Conservation (phyloP, 2,797 vertebrate species). For the Acropternis orthonyx region DNA sequence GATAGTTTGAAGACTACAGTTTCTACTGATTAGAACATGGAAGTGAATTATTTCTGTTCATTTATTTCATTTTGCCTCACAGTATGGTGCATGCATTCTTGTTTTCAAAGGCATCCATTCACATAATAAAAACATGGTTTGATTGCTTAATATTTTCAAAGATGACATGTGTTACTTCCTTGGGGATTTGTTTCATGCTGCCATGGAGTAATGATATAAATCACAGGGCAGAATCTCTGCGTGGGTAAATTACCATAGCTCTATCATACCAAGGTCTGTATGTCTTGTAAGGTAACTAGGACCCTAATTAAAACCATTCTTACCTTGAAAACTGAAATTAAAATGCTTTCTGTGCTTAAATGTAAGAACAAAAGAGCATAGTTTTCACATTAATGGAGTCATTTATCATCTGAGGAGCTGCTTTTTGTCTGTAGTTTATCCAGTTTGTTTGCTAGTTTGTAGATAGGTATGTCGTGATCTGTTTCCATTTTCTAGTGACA, state of each 20-base stretch:
- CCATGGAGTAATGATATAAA: slow-evolving; percentile 39
- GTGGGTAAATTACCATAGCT: neutral
- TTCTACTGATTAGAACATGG: slow-evolving; percentile 83
- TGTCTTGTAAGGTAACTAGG: neutral
- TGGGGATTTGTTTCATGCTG: slow-evolving; percentile 42
- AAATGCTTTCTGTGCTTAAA: slow-evolving; percentile 9
- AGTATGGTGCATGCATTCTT: slow-evolving; percentile 12
- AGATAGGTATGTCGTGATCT: neutral
- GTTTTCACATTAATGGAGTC: neutral
- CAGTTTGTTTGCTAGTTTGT: neutral
- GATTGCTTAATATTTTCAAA: slow-evolving; percentile 66
- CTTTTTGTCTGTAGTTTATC: neutral
- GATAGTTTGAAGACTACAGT: slow-evolving; percentile 31
- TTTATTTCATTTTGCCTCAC: slow-evolving; percentile 58
- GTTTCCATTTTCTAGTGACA: neutral
- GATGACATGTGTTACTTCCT: slow-evolving; percentile 43
- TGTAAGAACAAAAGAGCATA: neutral
- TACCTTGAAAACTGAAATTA: slow-evolving; percentile 22
- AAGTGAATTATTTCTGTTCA: slow-evolving; percentile 85
- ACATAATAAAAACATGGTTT: slow-evolving; percentile 48
- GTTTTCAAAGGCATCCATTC: slow-evolving; percentile 42
- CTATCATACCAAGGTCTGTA: neutral
- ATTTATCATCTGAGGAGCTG: neutral
- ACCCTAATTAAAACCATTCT: slow-evolving; percentile 46
- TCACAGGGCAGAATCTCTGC: slow-evolving; percentile 23